These are phyloP conservation scores for Taphrorychus bicolor DNA, from an alignment of 2,888 invertebrate genomes.

Conservation along the genomic window DNA sequence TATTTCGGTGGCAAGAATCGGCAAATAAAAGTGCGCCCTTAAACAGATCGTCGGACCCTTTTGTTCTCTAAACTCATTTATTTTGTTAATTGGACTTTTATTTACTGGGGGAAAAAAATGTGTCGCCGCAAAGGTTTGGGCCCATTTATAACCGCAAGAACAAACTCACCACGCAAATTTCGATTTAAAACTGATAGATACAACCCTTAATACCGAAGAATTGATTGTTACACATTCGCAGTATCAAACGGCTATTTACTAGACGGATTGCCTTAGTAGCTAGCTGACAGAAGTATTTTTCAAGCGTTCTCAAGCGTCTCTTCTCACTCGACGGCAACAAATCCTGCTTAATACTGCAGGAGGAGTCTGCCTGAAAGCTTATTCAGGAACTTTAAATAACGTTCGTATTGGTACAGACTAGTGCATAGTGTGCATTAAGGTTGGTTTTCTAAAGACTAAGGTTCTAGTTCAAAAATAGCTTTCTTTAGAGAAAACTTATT, in stretches of 20 bases:
- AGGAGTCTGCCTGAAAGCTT: constrained; percentile 14
- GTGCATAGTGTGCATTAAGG: background rate
- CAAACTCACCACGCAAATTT: background rate
- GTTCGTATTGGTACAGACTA: background rate
- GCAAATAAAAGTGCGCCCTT: background rate
- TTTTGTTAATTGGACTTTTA: background rate
- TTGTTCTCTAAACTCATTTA: background rate
- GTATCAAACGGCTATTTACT: constrained; percentile 24
- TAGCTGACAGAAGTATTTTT: constrained; percentile 29
- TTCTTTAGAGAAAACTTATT: too few relatives aligned
- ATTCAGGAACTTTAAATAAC: constrained; percentile 17
- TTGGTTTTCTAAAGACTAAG: background rate
- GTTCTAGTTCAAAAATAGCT: too few relatives aligned
- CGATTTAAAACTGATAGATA: background rate
- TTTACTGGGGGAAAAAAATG: too few relatives aligned
- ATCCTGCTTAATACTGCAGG: constrained; percentile 18
- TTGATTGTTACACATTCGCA: constrained; percentile 21
- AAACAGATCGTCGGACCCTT: background rate
- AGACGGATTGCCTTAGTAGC: constrained; percentile 17
- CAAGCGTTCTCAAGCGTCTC: constrained; percentile 20
- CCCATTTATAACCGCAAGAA: background rate
- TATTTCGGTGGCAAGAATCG: background rate
- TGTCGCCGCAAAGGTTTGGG: background rate
- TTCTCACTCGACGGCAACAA: constrained; percentile 18
- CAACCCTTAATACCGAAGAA: background rate